These are phyloP conservation scores for Ovis canadensis DNA, from an alignment of 2,113 vertebrate genomes.

Conservation along the genomic window DNA sequence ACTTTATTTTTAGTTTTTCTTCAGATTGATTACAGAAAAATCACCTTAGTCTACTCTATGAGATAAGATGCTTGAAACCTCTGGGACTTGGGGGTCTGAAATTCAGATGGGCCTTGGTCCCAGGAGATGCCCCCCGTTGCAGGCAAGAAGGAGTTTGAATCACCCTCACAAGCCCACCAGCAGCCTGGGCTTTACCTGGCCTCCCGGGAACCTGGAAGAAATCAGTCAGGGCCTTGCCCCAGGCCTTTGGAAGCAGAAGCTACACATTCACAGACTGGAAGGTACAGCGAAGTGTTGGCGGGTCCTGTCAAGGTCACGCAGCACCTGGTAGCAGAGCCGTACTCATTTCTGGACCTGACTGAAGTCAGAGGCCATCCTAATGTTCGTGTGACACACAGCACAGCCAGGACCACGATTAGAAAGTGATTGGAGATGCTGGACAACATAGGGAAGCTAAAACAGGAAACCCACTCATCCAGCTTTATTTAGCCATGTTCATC, in stretches of 20 bases:
- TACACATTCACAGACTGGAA: neutral
- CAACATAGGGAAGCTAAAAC: neutral
- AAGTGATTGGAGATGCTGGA: accelerated
- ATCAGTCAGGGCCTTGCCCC: neutral
- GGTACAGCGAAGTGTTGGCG: neutral
- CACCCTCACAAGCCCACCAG: neutral
- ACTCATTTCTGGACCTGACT: neutral
- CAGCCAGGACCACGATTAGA: neutral
- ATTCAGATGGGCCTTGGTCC: neutral
- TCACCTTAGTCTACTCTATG: neutral
- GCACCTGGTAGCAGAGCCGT: neutral
- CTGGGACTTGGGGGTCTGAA: neutral
- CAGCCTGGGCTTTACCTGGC: neutral
- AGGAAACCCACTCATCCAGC: accelerated
- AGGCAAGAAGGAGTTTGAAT: accelerated
- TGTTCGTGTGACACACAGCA: neutral
- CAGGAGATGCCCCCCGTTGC: accelerated
- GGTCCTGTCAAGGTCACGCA: neutral
- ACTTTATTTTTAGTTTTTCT: neutral
- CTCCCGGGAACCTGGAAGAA: neutral
- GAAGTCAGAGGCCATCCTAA: too few relatives aligned
- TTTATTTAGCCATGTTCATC: neutral
- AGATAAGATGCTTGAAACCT: neutral
- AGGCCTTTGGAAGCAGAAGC: neutral
- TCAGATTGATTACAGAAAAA: neutral